Conservation (phyloP, 2,888 invertebrate species). For the Dasysyrphus tricinctus region DNA sequence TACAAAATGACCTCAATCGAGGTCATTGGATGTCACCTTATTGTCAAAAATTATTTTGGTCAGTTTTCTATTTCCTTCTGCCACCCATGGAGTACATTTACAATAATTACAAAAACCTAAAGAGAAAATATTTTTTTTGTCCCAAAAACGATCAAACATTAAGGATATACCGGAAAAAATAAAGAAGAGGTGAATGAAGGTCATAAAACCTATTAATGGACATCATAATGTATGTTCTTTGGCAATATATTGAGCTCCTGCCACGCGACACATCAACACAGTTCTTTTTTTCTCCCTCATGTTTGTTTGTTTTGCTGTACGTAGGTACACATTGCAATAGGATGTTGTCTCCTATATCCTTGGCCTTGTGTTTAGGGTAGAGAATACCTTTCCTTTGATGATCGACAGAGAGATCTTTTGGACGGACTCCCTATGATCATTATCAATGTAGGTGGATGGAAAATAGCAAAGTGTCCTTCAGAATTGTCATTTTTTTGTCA, state of each 20-base stretch:
- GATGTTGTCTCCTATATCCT: conserved; percentile 9
- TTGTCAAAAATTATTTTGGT: conserved; percentile 28
- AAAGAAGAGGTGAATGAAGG: conserved; percentile 46
- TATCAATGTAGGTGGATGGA: conserved; percentile 17
- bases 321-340: not conserved
- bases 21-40: conserved; percentile 41
- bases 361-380: conserved; percentile 24
- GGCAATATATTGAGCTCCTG: conserved; percentile 52
- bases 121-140: conserved; percentile 51
- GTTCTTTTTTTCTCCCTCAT: not conserved
- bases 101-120: conserved; percentile 36
- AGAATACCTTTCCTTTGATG: conserved; percentile 9
- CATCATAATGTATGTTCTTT: conserved; percentile 31
- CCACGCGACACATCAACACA: conserved; percentile 64
- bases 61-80: conserved; percentile 32
- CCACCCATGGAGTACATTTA: conserved; percentile 57
- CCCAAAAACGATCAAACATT: conserved; percentile 62
- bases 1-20: conserved; percentile 54
- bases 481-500: conserved; percentile 16
- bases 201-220: conserved; percentile 47
- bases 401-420: conserved; percentile 12
- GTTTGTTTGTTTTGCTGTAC: conserved; percentile 24
- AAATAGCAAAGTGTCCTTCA: conserved; percentile 26
- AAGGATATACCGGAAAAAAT: conserved; percentile 12
- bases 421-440: conserved; percentile 8